Evolutionary conservation across 64 coral and sea anemone species (phyloP), one percentile per base, ranked within the genome.

Genomic region (Trachythela sp.): DNA sequence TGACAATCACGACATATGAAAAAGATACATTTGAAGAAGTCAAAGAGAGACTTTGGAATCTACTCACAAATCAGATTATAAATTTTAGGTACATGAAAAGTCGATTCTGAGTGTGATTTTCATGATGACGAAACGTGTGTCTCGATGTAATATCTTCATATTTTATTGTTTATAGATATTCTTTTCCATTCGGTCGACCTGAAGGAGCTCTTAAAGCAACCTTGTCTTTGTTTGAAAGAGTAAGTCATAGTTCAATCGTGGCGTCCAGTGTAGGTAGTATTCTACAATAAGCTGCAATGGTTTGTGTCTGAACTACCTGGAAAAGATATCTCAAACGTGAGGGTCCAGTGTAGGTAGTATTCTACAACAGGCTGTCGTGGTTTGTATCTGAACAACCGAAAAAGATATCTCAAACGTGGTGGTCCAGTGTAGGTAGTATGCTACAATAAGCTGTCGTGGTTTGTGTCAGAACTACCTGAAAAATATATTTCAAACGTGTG

Each of bases 171-270:
- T 36, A 31, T 48, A 97, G 95, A 83, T 98, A 98, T 80, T 98
- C 90, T 89, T 98, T 98, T 93, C 95, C 95, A 22, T 98, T 98
- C 87, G 95, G 95, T 24, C 91, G 95, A 48, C 95, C 95, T 56
- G 95, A 98, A 88, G 95, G 95, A 37, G 95, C 95, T 0, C 89
- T 98, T 14, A 98, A 98, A 42, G 95, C 95, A 31, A 98, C 95
- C 29, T 51, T 98, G 36, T 94, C 95, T 13, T 87, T 98, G 83
- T 98, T 98, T 94, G 95, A 98, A 89, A 94, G 95, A 38, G 95
- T 98, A 91, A 89, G 90, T 60, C 15, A 20, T n/a, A 5, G 1
- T 15, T 1, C 22, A 20, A 11, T 52, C 22, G 22, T 52, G 49
- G 13, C 22, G 8, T 11, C 13, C 22, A n/a, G n/a, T n/a, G n/a